Evolutionary conservation across 2,797 vertebrate species (phyloP), one percentile per base, ranked within the genome.

Genomic region (Sebastes elongatus): DNA sequence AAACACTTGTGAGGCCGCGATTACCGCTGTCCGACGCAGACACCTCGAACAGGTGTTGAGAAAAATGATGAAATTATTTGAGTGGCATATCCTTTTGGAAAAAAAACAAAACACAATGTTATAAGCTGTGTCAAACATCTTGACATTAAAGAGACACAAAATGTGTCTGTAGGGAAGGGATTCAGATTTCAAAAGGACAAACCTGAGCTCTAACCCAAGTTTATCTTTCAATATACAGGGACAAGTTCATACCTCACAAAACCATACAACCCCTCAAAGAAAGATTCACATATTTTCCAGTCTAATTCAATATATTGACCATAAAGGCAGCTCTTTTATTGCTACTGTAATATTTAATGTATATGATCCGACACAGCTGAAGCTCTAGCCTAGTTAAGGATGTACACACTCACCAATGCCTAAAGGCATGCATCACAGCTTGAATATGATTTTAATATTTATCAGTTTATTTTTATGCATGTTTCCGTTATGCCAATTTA

Each of bases 251-350:
- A 95, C 95, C 94, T 96, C 95, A 93, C 73, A 42, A 82, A 89
- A 90, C 76, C 87, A 86, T 72, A 63, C 82, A 68, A 61, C 46
- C 84, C 77, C 83, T 89, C 88, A 74, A 30, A 55, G 42, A 67
- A 67, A 38, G 13, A 81, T 60, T 69, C 7, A 35, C 32, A 30
- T 60, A 67, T 81, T 86, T 90, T 76, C 64, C 63, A 72, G 46
- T 74, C 56, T 82, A 81, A 57, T 86, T 83, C 78, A 82, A 18
- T 82, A 63, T 78, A 85, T 75, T 81, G 61, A 92, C 76, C 80
- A 62, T 52, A 84, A 84, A 89, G 95, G 96, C 96, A 96, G 95
- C 96, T 89, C 62, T 94, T 91, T 86, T 89, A 86, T 91, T 88
- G 88, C 90, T 94, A 93, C 86, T 93, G 90, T 95, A 92, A 88